A percentile compares a stretch with the other conserved stretches of the same genome.
phyloP scores from a whole-genome alignment of 2,797 vertebrate genomes.

The Aplochiton taeniatus region DNA sequence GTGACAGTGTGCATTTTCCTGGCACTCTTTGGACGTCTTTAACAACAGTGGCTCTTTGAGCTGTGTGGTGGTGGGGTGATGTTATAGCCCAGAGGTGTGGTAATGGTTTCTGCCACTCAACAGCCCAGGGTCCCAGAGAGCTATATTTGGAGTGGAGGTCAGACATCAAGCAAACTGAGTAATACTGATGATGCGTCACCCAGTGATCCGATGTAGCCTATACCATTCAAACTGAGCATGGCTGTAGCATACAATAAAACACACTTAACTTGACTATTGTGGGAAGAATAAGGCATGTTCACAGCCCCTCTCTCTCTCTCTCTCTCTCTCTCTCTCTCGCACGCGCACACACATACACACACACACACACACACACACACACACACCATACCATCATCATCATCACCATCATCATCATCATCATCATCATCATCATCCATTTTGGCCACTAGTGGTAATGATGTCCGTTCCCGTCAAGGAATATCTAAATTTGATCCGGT shows the following conservation, averaged over 20 bases:
- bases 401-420: neutral
- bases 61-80: constrained; percentile 10
- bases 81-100: constrained; percentile 44
- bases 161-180: constrained; percentile 57
- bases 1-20: neutral
- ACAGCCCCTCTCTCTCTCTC: no score
- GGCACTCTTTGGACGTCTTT: constrained; percentile 3
- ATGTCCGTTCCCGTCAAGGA: neutral
- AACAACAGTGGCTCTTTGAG: constrained; percentile 3
- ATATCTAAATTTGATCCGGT: neutral
- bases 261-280: neutral
- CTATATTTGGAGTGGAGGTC: constrained; percentile 60
- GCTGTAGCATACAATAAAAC: constrained; percentile 13
- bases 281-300: neutral
- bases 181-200: constrained; percentile 51
- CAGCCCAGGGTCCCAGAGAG: constrained; percentile 26
- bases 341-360: constrained; percentile 20
- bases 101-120: constrained; percentile 39
- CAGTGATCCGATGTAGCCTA: constrained; percentile 33
- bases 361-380: constrained; percentile 9
- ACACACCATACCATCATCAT: neutral
- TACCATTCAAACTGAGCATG: constrained; percentile 15
- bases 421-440: neutral
- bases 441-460: neutral
- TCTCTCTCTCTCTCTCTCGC: constrained; percentile 3